Evolutionary conservation across 1,140 invertebrate genomes (phyloP).

Genomic region (Drosophila equinoxialis): DNA sequence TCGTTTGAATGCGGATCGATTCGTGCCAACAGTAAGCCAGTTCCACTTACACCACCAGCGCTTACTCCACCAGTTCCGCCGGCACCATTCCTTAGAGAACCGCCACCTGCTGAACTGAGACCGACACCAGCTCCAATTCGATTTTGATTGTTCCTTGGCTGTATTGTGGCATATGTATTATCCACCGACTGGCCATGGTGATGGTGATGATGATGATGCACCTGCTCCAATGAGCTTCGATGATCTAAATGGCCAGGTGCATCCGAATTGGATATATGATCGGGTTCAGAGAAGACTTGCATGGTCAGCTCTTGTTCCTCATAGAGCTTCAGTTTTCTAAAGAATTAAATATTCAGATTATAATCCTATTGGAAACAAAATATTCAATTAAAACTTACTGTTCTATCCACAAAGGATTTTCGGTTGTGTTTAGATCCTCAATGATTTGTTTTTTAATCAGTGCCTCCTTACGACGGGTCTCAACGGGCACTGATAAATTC

Average conservation of each 20-base stretch:
- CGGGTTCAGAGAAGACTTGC: conserved; percentile 93
- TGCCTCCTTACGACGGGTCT: conserved; percentile 86
- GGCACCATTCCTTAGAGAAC: conserved; percentile 76
- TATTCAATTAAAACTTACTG: conserved; percentile 86
- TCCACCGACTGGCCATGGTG: conserved; percentile 83
- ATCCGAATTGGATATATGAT: conserved; percentile 78
- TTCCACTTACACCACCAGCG: conserved; percentile 67
- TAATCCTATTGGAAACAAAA: neutral
- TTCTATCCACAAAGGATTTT: conserved; percentile 97
- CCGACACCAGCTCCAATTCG: conserved; percentile 50
- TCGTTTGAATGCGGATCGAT: conserved; percentile 83
- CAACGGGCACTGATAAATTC: conserved; percentile 85
- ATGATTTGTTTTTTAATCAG: conserved; percentile 92
- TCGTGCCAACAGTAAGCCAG: conserved; percentile 73
- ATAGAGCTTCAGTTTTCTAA: conserved; percentile 92
- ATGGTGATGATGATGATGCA: conserved; percentile 56
- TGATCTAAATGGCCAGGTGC: conserved; percentile 76
- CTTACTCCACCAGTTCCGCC: conserved; percentile 62
- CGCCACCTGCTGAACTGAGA: conserved; percentile 71
- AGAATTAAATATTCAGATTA: conserved; percentile 43
- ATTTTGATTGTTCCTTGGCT: conserved; percentile 85
- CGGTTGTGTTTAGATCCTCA: conserved; percentile 93
- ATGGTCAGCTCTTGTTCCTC: conserved; percentile 96
- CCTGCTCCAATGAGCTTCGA: conserved; percentile 83
- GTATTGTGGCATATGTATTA: conserved; percentile 94